Percentiles rank a stretch among this genome's conserved stretches.
Conservation (phyloP, 2,797 vertebrate genomes). For the Xiphorhynchus erythropygius region DNA sequence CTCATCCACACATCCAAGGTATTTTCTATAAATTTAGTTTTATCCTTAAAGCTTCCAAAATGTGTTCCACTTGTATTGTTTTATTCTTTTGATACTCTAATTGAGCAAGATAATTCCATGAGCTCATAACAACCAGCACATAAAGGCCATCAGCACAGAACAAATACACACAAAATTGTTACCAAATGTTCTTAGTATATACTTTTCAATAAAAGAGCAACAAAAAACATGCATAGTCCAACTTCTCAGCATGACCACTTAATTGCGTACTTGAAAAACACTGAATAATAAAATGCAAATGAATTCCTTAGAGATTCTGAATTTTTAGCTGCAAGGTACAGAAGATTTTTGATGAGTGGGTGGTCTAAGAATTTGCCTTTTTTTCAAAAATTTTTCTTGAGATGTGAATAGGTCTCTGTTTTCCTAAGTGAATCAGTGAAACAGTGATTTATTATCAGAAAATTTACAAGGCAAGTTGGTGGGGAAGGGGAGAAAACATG, state of each 20-base stretch:
- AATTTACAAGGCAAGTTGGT: conserved; percentile 4
- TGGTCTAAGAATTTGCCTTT: conserved; percentile 59
- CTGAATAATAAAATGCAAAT: conserved; percentile 27
- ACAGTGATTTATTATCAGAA: not conserved
- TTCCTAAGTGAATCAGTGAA: conserved; percentile 16
- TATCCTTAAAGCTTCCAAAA: not conserved
- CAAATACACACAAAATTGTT: conserved; percentile 39
- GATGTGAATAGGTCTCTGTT: conserved; percentile 55
- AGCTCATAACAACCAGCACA: not conserved
- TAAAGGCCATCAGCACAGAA: conserved; percentile 21
- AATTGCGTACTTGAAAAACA: conserved; percentile 46
- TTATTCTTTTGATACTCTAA: not conserved
- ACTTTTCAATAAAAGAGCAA: conserved; percentile 40
- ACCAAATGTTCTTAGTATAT: conserved; percentile 49
- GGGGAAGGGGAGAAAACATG: conserved; percentile 1
- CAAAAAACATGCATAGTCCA: not conserved
- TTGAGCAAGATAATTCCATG: not conserved
- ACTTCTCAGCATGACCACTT: conserved; percentile 30
- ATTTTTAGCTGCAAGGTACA: conserved; percentile 8
- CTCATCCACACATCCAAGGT: not conserved
- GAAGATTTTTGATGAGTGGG: conserved; percentile 28
- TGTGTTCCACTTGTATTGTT: not conserved
- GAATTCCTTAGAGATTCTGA: conserved; percentile 6
- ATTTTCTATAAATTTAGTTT: not conserved
- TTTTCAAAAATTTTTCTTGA: conserved; percentile 21